These are phyloP conservation scores for Ptychadena robeensis DNA, from an alignment of 2,797 vertebrate species.

Conservation along the genomic window DNA sequence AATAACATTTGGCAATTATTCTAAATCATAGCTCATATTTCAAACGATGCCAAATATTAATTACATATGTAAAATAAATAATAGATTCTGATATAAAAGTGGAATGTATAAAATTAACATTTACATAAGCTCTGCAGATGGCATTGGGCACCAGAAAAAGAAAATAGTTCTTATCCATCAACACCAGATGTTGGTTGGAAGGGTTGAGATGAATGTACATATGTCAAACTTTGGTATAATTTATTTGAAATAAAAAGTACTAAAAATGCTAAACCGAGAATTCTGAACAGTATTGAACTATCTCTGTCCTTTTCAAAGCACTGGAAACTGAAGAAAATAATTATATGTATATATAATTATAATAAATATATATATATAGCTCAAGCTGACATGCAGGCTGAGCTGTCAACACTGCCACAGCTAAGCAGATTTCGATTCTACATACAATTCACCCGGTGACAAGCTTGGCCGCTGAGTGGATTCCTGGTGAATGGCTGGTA, in stretches of 20 bases:
- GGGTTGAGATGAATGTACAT: conserved; percentile 3
- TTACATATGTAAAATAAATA: too few species aligned
- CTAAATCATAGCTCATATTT: too few species aligned
- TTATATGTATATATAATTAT: background rate
- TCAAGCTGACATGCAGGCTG: too few species aligned
- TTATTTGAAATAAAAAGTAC: background rate
- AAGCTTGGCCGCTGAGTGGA: too few species aligned
- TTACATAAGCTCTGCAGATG: conserved; percentile 14
- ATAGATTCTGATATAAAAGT: background rate
- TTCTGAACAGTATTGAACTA: background rate
- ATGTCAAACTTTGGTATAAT: background rate
- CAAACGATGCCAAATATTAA: too few species aligned
- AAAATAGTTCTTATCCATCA: background rate
- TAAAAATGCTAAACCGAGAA: background rate
- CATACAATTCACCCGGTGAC: too few species aligned
- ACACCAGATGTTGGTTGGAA: conserved; percentile 18
- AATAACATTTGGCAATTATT: background rate
- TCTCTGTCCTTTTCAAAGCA: background rate
- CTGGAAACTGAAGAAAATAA: background rate
- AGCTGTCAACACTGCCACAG: too few species aligned
- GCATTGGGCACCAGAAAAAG: conserved; percentile 8
- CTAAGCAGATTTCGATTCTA: too few species aligned
- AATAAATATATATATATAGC: too few species aligned
- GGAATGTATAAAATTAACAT: background rate
- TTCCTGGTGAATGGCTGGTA: too few species aligned